Evolutionary conservation across 2,888 invertebrate genomes (phyloP), one percentile per base, ranked within the genome.

Genomic region (Chaitophorus viminalis): DNA sequence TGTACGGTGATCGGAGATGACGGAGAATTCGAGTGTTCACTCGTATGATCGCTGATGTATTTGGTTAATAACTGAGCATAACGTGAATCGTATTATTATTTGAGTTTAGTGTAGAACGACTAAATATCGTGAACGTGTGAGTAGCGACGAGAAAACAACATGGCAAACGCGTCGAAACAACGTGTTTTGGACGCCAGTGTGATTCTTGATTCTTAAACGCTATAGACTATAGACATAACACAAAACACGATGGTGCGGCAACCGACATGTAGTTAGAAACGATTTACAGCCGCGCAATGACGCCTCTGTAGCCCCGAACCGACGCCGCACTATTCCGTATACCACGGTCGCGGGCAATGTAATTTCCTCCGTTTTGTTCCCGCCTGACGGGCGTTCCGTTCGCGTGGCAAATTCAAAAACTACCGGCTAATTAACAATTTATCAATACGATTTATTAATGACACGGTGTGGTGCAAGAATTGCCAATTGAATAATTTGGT

Each of bases 131-230:
- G 33, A 33, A 82, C 11, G n/a, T 21, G 11, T 14, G 29, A 46
- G 29, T 18, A 25, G 39, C 65, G 25, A 46, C 36, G 29, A 60
- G 1, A 60, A 39, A 76, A 39, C 29, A 25, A 83, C 31, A 52
- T 21, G 31, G 76, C 8, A 46, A 54, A 65, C 39, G 39, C 65
- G 31, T 11, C 33, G 18, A 68, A 68, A 85, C 39, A 85, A 85
- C 84, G 84, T 85, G 84, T 85, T 85, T 33, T 18, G 25, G 46
- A 68, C 65, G 65, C 76, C 25, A 31, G 25, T 25, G 29, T 39
- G 29, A n/a, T 11, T 25, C 18, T 29, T 4, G 29, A 14, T 11
- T 46, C 46, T 2, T 46, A 25, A 60, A 25, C 60, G 60, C 0
- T 6, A 33, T 70, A 25, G 21, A 14, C 9, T 31, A 70, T 29